phyloP scores from a whole-genome alignment of 1,140 invertebrate species.

The Heliconius melpomene region DNA sequence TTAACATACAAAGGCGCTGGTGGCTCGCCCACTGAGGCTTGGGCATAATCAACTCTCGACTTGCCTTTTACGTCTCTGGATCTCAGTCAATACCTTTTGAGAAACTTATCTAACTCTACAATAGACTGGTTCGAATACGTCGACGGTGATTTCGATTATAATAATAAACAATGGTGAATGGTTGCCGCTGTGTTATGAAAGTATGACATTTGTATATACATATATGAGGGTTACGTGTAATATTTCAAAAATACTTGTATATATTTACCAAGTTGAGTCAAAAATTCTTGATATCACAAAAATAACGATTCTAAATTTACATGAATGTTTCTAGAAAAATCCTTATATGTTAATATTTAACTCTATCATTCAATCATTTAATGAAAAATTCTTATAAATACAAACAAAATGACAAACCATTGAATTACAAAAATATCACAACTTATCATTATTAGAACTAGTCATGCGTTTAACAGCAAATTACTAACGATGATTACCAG shows the following conservation, averaged over 20 bases:
- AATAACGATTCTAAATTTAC: no score
- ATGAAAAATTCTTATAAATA: no score
- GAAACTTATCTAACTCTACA: constrained; percentile 34
- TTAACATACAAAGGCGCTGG: constrained; percentile 57
- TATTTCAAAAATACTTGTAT: no score
- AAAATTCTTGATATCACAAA: no score
- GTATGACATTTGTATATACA: neutral
- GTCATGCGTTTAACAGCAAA: neutral
- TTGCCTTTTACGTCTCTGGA: constrained; percentile 31
- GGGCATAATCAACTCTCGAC: constrained; percentile 35
- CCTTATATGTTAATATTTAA: no score
- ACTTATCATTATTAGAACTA: constrained; percentile 1
- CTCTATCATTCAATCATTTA: no score
- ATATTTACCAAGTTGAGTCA: no score
- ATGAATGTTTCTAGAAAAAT: no score
- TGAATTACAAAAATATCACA: neutral
- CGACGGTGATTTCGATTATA: constrained; percentile 27
- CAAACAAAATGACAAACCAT: no score
- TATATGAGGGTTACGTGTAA: no score
- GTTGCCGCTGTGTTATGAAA: neutral
- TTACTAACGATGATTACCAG: constrained; percentile 2
- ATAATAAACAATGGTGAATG: neutral
- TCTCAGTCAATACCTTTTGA: constrained; percentile 34
- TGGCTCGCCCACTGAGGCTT: constrained; percentile 45
- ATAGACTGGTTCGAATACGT: constrained; percentile 21